These are phyloP conservation scores for Escarpia spicata DNA, from an alignment of 2,888 invertebrate genomes.

Conservation along the genomic window DNA sequence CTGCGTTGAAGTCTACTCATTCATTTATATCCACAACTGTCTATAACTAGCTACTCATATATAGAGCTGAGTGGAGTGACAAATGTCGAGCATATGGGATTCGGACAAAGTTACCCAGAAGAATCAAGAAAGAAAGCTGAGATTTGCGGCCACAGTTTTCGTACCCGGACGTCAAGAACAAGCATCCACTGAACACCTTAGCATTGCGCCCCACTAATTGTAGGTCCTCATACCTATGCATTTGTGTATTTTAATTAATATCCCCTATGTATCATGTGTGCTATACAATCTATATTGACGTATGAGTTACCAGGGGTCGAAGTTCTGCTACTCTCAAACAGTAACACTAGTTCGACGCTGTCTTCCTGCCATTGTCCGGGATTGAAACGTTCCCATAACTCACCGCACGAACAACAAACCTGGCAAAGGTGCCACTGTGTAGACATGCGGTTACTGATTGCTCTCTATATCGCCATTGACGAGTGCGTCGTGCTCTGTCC, in stretches of 20 bases:
- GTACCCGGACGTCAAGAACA: no score
- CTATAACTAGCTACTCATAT: no score
- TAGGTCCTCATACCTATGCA: no score
- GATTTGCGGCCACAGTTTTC: no score
- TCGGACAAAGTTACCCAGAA: no score
- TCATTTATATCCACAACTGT: no score
- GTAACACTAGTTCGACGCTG: background rate
- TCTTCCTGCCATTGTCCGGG: background rate
- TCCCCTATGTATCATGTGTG: background rate
- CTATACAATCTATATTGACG: background rate
- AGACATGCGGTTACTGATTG: conserved; percentile 20
- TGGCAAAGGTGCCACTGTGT: background rate
- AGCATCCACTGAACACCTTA: no score
- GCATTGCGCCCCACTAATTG: no score
- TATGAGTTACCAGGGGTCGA: background rate
- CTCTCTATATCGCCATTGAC: conserved; percentile 24
- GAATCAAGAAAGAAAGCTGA: no score
- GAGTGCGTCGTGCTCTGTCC: background rate
- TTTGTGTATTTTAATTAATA: background rate
- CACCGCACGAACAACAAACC: background rate
- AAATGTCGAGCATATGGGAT: no score
- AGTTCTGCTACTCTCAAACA: background rate
- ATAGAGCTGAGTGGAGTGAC: no score
- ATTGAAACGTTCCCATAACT: background rate
- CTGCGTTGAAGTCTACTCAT: no score